Conservation (phyloP, 2,888 invertebrate genomes). For the Antitype chi region DNA sequence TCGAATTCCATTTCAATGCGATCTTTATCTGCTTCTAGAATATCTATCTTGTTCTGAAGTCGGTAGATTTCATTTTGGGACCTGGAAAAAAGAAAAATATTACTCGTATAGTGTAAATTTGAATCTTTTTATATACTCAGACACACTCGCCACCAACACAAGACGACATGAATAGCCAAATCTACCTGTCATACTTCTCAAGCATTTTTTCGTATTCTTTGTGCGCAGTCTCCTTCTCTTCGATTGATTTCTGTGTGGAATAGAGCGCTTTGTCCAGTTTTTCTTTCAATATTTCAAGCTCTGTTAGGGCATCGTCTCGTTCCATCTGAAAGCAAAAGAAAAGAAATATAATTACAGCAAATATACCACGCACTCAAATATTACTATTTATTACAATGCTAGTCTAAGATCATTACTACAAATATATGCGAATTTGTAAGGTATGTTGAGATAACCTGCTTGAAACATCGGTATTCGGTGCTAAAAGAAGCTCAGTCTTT, state of each 20-base stretch:
- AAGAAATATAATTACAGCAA: background rate
- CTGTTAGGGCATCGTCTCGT: slow-evolving; percentile 95
- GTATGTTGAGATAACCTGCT: background rate
- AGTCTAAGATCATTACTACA: background rate
- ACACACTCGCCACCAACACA: slow-evolving; percentile 81
- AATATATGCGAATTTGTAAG: too few species aligned
- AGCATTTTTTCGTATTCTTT: slow-evolving; percentile 98
- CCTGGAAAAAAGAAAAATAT: slow-evolving; percentile 86
- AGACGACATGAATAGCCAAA: slow-evolving; percentile 82
- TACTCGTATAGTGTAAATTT: slow-evolving; percentile 27
- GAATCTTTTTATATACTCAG: slow-evolving; percentile 54
- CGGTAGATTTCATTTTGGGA: slow-evolving; percentile 97
- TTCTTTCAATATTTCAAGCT: slow-evolving; percentile 96
- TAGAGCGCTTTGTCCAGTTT: slow-evolving; percentile 97
- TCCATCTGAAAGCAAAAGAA: slow-evolving; percentile 92
- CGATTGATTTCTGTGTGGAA: slow-evolving; percentile 95
- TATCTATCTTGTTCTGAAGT: slow-evolving; percentile 96
- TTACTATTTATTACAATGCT: background rate
- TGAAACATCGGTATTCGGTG: background rate
- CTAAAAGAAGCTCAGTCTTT: background rate
- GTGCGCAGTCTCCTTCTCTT: slow-evolving; percentile 96
- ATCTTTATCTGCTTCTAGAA: slow-evolving; percentile 96
- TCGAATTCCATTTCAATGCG: slow-evolving; percentile 96
- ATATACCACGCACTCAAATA: background rate
- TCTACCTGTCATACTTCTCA: slow-evolving; percentile 97